These are phyloP conservation scores for Chinchilla lanigera DNA, from an alignment of 2,113 vertebrate genomes.

Conservation along the genomic window DNA sequence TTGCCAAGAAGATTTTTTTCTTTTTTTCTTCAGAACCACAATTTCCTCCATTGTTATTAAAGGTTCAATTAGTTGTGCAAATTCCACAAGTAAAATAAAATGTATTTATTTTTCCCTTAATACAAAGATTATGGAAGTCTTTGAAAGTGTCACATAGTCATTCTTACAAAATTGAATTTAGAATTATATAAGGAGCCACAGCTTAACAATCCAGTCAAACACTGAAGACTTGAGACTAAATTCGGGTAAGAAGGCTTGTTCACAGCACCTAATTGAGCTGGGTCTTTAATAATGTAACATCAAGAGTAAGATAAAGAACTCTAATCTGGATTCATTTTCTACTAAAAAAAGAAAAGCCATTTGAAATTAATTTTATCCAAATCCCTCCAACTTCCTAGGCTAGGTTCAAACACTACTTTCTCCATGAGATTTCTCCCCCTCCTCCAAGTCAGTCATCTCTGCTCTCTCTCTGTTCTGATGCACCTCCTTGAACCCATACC, in stretches of 20 bases:
- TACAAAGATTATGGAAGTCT: background rate
- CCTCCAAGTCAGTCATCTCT: background rate
- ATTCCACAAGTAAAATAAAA: background rate
- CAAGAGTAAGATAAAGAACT: background rate
- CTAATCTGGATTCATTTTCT: background rate
- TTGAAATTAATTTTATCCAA: background rate
- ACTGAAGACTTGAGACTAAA: background rate
- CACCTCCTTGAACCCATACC: background rate
- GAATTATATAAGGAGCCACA: background rate
- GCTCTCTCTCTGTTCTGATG: background rate
- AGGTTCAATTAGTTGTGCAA: background rate
- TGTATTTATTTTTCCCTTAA: conserved; percentile 15
- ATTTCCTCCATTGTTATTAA: background rate
- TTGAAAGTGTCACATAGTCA: background rate
- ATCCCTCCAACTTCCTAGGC: background rate
- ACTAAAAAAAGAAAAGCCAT: background rate
- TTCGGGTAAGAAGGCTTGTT: background rate
- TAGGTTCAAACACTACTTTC: background rate
- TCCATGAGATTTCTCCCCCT: background rate
- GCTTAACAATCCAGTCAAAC: background rate
- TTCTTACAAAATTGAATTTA: background rate
- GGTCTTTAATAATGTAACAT: conserved; percentile 18
- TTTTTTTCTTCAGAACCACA: no score
- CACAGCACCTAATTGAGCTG: background rate
- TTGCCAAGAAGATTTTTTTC: background rate